Percentiles rank a stretch among this genome's conserved stretches.
Conservation (phyloP, 2,797 vertebrate genomes). For the Anabacerthia variegaticeps region DNA sequence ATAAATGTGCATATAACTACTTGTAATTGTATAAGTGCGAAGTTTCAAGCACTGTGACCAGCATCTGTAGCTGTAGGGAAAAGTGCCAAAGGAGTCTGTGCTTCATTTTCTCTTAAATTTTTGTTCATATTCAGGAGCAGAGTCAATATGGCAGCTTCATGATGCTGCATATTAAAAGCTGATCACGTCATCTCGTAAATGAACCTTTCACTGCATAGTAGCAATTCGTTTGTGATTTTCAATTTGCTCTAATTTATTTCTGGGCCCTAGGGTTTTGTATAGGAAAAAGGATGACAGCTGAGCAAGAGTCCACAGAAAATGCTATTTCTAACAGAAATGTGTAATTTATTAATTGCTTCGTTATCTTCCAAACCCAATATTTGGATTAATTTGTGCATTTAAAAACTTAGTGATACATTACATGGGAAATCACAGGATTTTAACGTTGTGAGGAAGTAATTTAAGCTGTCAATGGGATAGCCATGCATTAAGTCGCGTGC, state of each 20-base stretch:
- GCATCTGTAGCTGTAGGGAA: background rate
- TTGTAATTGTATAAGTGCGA: background rate
- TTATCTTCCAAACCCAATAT: constrained; percentile 45
- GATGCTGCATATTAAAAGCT: constrained; percentile 59
- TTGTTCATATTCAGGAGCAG: constrained; percentile 36
- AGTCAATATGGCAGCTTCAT: constrained; percentile 61
- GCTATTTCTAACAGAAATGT: constrained; percentile 9
- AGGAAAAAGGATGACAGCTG: background rate
- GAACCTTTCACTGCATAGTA: constrained; percentile 19
- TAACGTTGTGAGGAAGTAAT: background rate
- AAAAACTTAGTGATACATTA: background rate
- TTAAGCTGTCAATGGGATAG: background rate
- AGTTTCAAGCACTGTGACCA: background rate
- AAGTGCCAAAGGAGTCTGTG: background rate
- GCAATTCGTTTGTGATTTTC: constrained; percentile 46
- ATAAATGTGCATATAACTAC: background rate
- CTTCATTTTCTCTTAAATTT: constrained; percentile 29
- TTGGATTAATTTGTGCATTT: constrained; percentile 17
- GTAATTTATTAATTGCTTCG: constrained; percentile 34
- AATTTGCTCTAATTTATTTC: constrained; percentile 62
- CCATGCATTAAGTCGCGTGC: background rate
- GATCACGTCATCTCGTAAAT: constrained; percentile 37
- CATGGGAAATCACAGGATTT: background rate
- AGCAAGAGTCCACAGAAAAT: background rate
- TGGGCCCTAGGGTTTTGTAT: constrained; percentile 29